phyloP scores from a whole-genome alignment of 2,888 invertebrate species.

The Tipula confusa region DNA sequence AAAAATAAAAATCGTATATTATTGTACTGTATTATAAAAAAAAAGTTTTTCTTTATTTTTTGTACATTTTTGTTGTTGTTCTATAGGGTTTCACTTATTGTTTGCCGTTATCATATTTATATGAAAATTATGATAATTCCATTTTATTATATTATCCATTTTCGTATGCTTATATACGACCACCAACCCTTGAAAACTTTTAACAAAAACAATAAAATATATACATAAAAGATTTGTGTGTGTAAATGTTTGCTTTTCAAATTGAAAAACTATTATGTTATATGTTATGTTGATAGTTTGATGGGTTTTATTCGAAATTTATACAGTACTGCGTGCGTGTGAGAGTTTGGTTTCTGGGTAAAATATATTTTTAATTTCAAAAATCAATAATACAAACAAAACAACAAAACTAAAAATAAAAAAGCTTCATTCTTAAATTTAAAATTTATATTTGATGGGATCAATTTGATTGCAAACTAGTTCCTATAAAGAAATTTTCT shows the following conservation, averaged over 20 bases:
- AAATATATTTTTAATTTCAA: background rate
- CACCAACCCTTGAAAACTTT: background rate
- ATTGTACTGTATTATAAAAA: background rate
- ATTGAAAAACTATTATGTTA: background rate
- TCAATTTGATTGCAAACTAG: no score
- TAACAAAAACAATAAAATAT: background rate
- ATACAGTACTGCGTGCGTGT: background rate
- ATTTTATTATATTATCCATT: background rate
- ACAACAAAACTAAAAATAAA: no score
- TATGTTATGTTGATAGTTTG: slow-evolving; percentile 6
- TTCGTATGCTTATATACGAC: background rate
- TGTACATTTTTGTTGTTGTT: background rate
- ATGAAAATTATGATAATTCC: slow-evolving; percentile 12
- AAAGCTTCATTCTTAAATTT: no score
- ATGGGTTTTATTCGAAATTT: background rate
- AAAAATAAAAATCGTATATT: background rate
- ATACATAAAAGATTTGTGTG: background rate
- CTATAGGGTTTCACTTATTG: slow-evolving; percentile 3
- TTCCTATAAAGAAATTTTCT: no score
- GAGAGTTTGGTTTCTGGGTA: background rate
- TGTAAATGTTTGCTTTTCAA: background rate
- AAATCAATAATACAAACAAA: no score
- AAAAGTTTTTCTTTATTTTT: slow-evolving; percentile 20
- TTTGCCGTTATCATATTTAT: slow-evolving; percentile 12
- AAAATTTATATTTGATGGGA: no score